These are phyloP conservation scores for Anthopleura xanthogrammica DNA, from an alignment of 92 coral and sea anemone species.

Conservation along the genomic window DNA sequence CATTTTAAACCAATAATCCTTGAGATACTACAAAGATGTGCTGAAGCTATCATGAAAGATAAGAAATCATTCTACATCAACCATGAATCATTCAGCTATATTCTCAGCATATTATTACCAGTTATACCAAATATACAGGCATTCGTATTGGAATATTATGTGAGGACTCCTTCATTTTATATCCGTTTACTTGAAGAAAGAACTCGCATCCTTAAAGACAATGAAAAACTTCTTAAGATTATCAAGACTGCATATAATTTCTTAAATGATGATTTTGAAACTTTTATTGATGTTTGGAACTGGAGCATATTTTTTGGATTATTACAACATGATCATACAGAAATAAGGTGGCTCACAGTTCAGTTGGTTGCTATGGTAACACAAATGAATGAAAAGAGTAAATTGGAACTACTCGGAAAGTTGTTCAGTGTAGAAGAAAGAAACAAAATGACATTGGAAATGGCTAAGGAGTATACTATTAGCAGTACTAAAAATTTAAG, in stretches of 20 bases:
- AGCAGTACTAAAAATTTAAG: not conserved
- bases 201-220: slow-evolving; percentile 9
- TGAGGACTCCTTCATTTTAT: slow-evolving; percentile 51
- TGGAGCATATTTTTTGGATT: slow-evolving; percentile 65
- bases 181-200: slow-evolving; percentile 26
- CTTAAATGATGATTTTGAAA: slow-evolving; percentile 54
- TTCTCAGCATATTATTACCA: slow-evolving; percentile 66
- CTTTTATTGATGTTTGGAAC: slow-evolving; percentile 62
- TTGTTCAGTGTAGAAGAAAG: slow-evolving; percentile 45
- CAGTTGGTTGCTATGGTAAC: slow-evolving; percentile 73
- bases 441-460: slow-evolving; percentile 19
- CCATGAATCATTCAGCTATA: slow-evolving; percentile 59
- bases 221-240: slow-evolving; percentile 39
- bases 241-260: slow-evolving; percentile 71
- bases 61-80: slow-evolving; percentile 11
- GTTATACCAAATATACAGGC: slow-evolving; percentile 50
- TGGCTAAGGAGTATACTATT: not conserved
- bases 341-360: slow-evolving; percentile 59
- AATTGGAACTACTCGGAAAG: slow-evolving; percentile 46
- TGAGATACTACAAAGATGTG: slow-evolving; percentile 68
- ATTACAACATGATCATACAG: slow-evolving; percentile 35
- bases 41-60: slow-evolving; percentile 22
- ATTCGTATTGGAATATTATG: slow-evolving; percentile 63
- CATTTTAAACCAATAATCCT: slow-evolving; percentile 72
- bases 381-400: slow-evolving; percentile 63